phyloP scores from a whole-genome alignment of 2,797 vertebrate genomes.

The Anas flavirostris region DNA sequence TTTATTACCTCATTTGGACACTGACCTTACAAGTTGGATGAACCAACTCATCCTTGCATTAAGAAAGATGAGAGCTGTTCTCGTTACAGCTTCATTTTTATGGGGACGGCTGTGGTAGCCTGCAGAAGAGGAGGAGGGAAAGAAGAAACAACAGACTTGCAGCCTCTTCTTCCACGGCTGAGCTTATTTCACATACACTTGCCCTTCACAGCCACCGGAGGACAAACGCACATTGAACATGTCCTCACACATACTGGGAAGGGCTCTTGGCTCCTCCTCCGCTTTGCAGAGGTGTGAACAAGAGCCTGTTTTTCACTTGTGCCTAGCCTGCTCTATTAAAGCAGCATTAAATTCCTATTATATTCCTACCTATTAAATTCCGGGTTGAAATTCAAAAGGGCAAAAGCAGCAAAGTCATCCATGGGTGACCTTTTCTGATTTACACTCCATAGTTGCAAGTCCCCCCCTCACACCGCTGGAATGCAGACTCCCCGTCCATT shows the following conservation, averaged over 20 bases:
- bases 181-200: not conserved
- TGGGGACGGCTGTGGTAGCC: not conserved
- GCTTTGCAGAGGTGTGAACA: not conserved
- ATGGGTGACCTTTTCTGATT: not conserved
- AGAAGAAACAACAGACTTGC: not conserved
- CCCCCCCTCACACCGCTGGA: not conserved
- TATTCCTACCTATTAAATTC: no score
- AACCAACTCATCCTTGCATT: not conserved
- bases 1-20: slow-evolving; percentile 48
- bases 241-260: not conserved
- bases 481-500: not conserved
- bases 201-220: not conserved
- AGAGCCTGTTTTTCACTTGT: not conserved
- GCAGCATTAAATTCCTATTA: not conserved
- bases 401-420: not conserved
- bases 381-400: not conserved
- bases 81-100: not conserved
- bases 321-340: not conserved
- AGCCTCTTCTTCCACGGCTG: not conserved
- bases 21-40: slow-evolving; percentile 17
- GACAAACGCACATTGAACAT: not conserved
- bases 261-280: not conserved
- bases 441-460: not conserved
- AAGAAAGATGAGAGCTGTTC: not conserved
- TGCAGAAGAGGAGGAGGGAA: not conserved